A percentile compares a stretch with the other conserved stretches of the same genome.
Evolutionary conservation across 2,113 vertebrate genomes (phyloP).

Genomic region (Campylomormyrus tamandua): DNA sequence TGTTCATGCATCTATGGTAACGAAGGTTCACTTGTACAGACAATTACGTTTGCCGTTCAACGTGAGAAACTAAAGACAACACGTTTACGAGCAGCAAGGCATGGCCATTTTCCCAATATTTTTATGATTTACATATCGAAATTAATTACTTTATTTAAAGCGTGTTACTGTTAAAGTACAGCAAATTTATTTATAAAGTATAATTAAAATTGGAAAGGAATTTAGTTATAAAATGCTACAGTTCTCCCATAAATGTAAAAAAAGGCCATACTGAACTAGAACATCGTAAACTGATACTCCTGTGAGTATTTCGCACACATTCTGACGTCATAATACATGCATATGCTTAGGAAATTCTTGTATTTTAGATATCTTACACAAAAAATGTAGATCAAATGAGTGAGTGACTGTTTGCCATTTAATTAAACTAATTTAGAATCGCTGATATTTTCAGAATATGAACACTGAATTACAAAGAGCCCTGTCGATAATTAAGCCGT

Average conservation of each 20-base stretch:
- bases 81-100: neutral
- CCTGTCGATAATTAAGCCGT: neutral
- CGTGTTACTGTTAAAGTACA: neutral
- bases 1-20: neutral
- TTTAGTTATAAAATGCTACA: neutral
- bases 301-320: neutral
- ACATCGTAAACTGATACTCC: neutral
- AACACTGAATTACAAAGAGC: neutral
- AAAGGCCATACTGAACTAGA: neutral
- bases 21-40: neutral
- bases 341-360: neutral
- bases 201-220: neutral
- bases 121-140: neutral
- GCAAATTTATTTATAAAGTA: neutral
- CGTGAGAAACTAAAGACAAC: neutral
- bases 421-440: neutral
- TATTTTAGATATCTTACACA: neutral
- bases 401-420: neutral
- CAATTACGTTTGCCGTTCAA: neutral
- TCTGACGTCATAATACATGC: neutral
- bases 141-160: neutral
- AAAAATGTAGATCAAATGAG: neutral
- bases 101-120: neutral
- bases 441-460: neutral
- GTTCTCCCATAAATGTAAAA: neutral